phyloP scores from a whole-genome alignment of 2,888 invertebrate genomes.

The Caenorhabditis imperialis region DNA sequence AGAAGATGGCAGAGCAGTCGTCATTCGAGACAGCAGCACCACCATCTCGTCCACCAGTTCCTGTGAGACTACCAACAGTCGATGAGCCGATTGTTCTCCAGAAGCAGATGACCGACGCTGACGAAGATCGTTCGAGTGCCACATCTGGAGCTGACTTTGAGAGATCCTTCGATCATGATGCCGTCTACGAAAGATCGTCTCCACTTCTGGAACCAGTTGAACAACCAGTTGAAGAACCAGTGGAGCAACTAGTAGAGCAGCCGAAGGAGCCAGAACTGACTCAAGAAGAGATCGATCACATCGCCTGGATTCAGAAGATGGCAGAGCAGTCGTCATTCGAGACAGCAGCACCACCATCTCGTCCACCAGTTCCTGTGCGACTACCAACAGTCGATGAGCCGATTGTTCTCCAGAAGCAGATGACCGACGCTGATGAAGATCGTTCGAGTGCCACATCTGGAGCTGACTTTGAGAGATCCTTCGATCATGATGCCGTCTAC shows the following conservation, averaged over 20 bases:
- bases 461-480: constrained; percentile 38
- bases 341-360: constrained; percentile 4
- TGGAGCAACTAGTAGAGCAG: constrained; percentile 1
- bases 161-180: constrained; percentile 38
- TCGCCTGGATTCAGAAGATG: constrained; percentile 51
- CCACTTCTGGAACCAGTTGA: constrained; percentile 15
- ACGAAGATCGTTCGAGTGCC: constrained; percentile 30
- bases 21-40: constrained; percentile 16
- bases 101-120: neutral
- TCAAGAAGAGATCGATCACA: constrained; percentile 49
- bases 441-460: constrained; percentile 49
- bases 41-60: constrained; percentile 12
- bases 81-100: constrained; percentile 1
- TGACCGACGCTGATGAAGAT: constrained; percentile 15
- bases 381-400: constrained; percentile 21
- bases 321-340: constrained; percentile 59
- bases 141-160: constrained; percentile 49
- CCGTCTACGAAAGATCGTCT: constrained; percentile 12
- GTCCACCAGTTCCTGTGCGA: constrained; percentile 27
- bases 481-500: constrained; percentile 15
- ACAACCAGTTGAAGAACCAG: constrained; percentile 9
- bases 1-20: constrained; percentile 34
- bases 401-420: neutral
- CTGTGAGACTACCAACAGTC: constrained; percentile 1
- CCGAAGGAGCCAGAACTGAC: constrained; percentile 18